Conservation (phyloP, 2,888 invertebrate genomes). For the Drosophila colorata region DNA sequence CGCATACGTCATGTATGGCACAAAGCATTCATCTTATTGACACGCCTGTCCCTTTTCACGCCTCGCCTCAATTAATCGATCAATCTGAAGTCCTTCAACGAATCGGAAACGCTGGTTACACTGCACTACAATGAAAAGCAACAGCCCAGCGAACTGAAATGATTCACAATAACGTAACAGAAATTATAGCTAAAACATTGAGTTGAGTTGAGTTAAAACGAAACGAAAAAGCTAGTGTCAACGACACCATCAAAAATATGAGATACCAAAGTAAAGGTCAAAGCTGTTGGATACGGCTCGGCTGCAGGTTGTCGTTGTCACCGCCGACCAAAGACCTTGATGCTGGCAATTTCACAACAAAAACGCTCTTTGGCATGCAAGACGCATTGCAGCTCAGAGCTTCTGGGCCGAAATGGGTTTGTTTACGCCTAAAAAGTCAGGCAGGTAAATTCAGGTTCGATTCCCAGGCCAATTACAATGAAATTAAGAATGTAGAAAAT, state of each 20-base stretch:
- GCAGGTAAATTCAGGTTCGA: slow-evolving; percentile 42
- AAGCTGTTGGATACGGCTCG: slow-evolving; percentile 26
- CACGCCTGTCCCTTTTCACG: slow-evolving; percentile 52
- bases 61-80: slow-evolving; percentile 47
- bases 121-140: slow-evolving; percentile 21
- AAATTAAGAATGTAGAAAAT: neutral
- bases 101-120: slow-evolving; percentile 57
- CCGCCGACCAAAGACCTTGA: slow-evolving; percentile 56
- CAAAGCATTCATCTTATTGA: slow-evolving; percentile 22
- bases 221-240: slow-evolving; percentile 55
- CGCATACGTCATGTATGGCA: slow-evolving; percentile 55
- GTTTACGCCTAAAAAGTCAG: slow-evolving; percentile 38
- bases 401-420: slow-evolving; percentile 28
- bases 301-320: slow-evolving; percentile 48
- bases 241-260: slow-evolving; percentile 58
- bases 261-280: slow-evolving; percentile 71
- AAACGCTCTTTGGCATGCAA: slow-evolving; percentile 67
- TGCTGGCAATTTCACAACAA: slow-evolving; percentile 69
- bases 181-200: slow-evolving; percentile 40
- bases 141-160: slow-evolving; percentile 23
- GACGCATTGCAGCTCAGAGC: slow-evolving; percentile 58
- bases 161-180: slow-evolving; percentile 74
- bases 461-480: slow-evolving; percentile 38
- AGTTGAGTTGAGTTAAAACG: slow-evolving; percentile 48
- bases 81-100: slow-evolving; percentile 61